phyloP scores from a whole-genome alignment of 2,888 invertebrate species.

The Phalangium opilio region DNA sequence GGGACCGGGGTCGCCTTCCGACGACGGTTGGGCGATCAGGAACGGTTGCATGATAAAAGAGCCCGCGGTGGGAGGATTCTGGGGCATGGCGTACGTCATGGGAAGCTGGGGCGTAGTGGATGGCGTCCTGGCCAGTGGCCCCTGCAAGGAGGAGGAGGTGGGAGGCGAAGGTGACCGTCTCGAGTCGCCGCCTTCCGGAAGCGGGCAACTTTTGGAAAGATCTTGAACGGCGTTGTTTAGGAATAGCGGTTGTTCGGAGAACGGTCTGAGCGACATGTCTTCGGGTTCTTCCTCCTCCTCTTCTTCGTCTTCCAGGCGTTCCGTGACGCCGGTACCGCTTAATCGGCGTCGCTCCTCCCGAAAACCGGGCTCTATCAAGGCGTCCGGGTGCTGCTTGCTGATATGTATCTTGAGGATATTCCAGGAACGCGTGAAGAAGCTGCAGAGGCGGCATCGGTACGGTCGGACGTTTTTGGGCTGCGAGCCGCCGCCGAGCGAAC shows the following conservation, averaged over 20 bases:
- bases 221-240: constrained; percentile 1
- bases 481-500: constrained; percentile 9
- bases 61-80: constrained; percentile 25
- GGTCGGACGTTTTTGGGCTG: constrained; percentile 18
- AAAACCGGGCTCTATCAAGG: constrained; percentile 27
- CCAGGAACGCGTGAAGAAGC: constrained; percentile 26
- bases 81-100: constrained; percentile 30
- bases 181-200: constrained; percentile 2
- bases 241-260: constrained; percentile 6
- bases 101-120: constrained; percentile 24
- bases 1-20: constrained; percentile 13
- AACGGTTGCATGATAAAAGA: constrained; percentile 82
- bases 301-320: constrained; percentile 7
- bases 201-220: neutral
- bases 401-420: constrained; percentile 34
- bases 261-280: constrained; percentile 14
- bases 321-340: neutral
- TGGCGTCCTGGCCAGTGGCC: constrained; percentile 13
- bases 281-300: constrained; percentile 21
- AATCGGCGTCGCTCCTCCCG: neutral
- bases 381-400: constrained; percentile 34
- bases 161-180: neutral
- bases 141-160: constrained; percentile 14
- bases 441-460: constrained; percentile 29
- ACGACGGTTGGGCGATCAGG: constrained; percentile 48